Evolutionary conservation across 2,888 invertebrate species (phyloP).

Genomic region (Netelia fuscicornis): DNA sequence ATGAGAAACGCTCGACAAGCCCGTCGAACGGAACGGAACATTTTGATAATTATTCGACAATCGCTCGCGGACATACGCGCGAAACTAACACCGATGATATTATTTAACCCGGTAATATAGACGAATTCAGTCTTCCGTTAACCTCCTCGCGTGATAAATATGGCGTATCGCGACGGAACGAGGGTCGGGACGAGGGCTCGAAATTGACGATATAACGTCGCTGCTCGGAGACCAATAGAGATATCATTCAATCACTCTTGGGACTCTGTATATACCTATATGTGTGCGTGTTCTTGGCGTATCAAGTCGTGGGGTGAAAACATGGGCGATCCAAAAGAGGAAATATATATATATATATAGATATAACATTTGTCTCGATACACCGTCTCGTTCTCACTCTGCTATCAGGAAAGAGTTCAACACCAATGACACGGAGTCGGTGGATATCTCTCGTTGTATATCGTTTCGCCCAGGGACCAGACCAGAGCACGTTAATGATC

Average conservation of each 20-base stretch:
- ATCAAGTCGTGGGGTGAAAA: neutral
- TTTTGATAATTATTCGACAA: slow-evolving; percentile 62
- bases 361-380: slow-evolving; percentile 1
- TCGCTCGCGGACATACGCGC: slow-evolving; percentile 28
- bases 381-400: slow-evolving; percentile 28
- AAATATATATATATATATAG: neutral
- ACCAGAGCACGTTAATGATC: slow-evolving; percentile 65
- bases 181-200: neutral
- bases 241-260: neutral
- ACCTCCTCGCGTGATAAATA: slow-evolving; percentile 2
- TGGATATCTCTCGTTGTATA: slow-evolving; percentile 27
- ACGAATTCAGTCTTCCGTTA: slow-evolving; percentile 20
- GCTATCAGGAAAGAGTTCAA: slow-evolving; percentile 55
- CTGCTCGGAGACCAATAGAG: neutral
- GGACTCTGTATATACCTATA: neutral
- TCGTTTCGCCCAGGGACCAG: slow-evolving; percentile 16
- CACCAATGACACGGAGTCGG: slow-evolving; percentile 58
- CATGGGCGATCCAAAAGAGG: neutral
- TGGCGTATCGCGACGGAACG: neutral
- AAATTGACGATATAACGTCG: neutral
- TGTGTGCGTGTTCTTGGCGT: neutral
- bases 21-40: slow-evolving; percentile 22
- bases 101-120: slow-evolving; percentile 25
- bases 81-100: slow-evolving; percentile 23
- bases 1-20: neutral